A percentile compares a stretch with the other conserved stretches of the same genome.
These are phyloP conservation scores for Orthosia cruda DNA, from an alignment of 2,888 invertebrate genomes.

Conservation along the genomic window DNA sequence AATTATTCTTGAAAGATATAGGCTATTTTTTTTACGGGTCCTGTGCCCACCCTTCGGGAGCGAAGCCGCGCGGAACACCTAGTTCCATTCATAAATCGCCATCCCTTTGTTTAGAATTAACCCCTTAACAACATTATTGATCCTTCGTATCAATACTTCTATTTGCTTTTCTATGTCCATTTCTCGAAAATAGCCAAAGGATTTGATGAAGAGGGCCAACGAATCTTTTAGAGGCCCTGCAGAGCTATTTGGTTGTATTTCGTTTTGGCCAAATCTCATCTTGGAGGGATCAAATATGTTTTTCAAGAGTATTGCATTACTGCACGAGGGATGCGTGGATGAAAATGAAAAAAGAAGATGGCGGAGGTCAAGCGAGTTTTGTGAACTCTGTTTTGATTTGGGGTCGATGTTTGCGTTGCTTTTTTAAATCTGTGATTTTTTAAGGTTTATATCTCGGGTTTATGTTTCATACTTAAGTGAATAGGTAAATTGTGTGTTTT, in stretches of 20 bases:
- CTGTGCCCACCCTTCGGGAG: too few species aligned
- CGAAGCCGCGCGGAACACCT: too few species aligned
- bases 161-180: constrained; percentile 43
- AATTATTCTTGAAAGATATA: too few species aligned
- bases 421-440: constrained; percentile 8
- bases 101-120: background rate
- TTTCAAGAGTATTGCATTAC: constrained; percentile 53
- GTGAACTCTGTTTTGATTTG: constrained; percentile 27
- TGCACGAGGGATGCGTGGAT: constrained; percentile 32
- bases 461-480: background rate
- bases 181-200: constrained; percentile 41
- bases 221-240: constrained; percentile 41
- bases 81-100: background rate
- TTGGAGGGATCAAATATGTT: constrained; percentile 63
- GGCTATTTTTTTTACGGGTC: too few species aligned
- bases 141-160: constrained; percentile 25
- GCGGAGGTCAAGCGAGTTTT: constrained; percentile 34
- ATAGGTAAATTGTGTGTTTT: too few species aligned
- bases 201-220: constrained; percentile 58
- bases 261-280: constrained; percentile 60
- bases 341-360: constrained; percentile 47
- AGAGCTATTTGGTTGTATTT: constrained; percentile 56
- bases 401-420: background rate
- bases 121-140: constrained; percentile 29
- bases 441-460: background rate